Conservation (phyloP, 2,797 vertebrate genomes). For the Lepilemur septentrionalis region DNA sequence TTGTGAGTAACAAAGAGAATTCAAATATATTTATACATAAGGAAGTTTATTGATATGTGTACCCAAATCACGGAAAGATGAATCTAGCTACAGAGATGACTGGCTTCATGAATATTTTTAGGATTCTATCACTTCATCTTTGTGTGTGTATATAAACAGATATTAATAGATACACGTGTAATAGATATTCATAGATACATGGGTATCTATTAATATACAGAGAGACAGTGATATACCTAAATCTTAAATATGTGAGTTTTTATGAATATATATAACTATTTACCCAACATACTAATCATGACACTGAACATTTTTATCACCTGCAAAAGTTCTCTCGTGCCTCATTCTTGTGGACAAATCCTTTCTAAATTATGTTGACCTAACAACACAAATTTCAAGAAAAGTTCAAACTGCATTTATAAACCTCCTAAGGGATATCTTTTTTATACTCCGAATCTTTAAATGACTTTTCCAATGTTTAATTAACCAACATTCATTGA, state of each 20-base stretch:
- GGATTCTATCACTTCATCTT: not conserved
- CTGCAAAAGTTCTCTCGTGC: not conserved
- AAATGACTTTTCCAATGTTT: not conserved
- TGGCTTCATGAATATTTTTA: not conserved
- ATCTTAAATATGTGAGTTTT: not conserved
- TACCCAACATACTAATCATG: not conserved
- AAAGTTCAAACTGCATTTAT: not conserved
- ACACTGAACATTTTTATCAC: not conserved
- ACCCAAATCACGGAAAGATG: not conserved
- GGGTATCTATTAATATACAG: not conserved
- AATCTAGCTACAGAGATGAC: not conserved
- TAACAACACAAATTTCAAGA: not conserved
- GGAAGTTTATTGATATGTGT: not conserved
- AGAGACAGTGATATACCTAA: not conserved
- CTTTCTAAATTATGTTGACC: not conserved
- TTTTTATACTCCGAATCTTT: not conserved
- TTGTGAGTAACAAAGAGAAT: not conserved
- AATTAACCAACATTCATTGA: not conserved
- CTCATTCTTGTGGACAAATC: not conserved
- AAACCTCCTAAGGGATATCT: not conserved
- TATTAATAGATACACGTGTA: not conserved
- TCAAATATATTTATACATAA: not conserved
- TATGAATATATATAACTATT: not conserved
- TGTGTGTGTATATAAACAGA: not conserved
- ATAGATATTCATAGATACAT: not conserved